phyloP scores from a whole-genome alignment of 1,140 invertebrate species.

The Druon quercuslanigerum region DNA sequence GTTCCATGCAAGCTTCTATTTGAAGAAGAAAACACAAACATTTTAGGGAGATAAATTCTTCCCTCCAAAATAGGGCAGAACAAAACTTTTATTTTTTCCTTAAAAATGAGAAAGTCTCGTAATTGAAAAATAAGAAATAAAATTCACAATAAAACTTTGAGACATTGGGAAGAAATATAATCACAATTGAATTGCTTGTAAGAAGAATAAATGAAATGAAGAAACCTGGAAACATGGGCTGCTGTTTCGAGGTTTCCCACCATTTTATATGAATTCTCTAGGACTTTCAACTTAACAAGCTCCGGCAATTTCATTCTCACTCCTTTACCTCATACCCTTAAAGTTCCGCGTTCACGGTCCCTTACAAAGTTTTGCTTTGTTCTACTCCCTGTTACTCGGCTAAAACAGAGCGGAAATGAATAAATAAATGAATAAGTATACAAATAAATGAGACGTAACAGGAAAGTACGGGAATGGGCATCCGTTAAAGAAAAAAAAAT shows the following conservation, averaged over 20 bases:
- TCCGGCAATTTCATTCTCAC: slow-evolving; percentile 20
- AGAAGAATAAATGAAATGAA: background rate
- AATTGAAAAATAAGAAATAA: background rate
- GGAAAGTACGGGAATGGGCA: slow-evolving; percentile 1
- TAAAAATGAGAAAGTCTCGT: background rate
- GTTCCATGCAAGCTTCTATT: too few species aligned
- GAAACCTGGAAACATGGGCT: background rate
- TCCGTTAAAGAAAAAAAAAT: slow-evolving; percentile 43
- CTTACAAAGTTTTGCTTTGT: background rate
- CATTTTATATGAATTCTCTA: background rate
- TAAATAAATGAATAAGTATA: slow-evolving; percentile 18
- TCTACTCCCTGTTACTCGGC: background rate
- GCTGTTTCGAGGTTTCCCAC: background rate
- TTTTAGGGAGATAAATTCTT: background rate
- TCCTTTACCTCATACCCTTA: background rate
- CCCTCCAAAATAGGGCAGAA: background rate
- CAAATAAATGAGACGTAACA: slow-evolving; percentile 30
- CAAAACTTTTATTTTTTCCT: background rate
- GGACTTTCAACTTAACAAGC: background rate
- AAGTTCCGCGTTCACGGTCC: slow-evolving; percentile 5
- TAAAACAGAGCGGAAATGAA: slow-evolving; percentile 15
- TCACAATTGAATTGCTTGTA: background rate
- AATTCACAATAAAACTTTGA: background rate
- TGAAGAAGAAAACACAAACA: too few species aligned
- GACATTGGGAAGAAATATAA: background rate